phyloP scores from a whole-genome alignment of 2,113 vertebrate genomes.

The Chinchilla lanigera region DNA sequence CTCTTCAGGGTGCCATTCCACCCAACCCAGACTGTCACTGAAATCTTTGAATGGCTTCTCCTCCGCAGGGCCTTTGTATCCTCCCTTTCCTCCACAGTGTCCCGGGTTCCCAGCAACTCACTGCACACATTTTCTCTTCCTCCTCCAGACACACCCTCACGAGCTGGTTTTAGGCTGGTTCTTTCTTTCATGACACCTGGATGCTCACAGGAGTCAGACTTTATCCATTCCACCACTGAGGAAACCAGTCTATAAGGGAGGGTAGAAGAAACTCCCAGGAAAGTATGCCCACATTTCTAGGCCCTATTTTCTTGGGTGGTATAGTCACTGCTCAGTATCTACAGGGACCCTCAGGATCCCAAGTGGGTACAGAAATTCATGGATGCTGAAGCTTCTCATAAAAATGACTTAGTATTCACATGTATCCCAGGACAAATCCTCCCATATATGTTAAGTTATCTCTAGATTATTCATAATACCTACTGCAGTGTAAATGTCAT shows the following conservation, averaged over 20 bases:
- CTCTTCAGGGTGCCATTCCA: not conserved
- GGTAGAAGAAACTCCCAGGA: not conserved
- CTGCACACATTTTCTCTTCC: not conserved
- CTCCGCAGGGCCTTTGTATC: not conserved
- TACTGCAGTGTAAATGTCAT: not conserved
- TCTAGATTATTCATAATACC: not conserved
- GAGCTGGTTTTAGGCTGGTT: not conserved
- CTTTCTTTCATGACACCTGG: not conserved
- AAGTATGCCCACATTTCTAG: not conserved
- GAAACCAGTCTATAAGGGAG: not conserved
- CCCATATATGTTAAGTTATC: not conserved
- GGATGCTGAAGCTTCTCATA: not conserved
- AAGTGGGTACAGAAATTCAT: not conserved
- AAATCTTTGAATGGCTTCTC: not conserved
- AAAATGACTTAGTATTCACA: not conserved
- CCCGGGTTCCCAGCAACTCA: not conserved
- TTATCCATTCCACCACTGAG: not conserved
- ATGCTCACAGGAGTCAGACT: not conserved
- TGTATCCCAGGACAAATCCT: not conserved
- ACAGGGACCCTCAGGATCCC: not conserved
- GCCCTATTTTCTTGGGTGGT: not conserved
- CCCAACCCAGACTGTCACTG: too few relatives aligned
- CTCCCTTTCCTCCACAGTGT: too few relatives aligned
- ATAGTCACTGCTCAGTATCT: not conserved
- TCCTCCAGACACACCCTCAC: not conserved